Base-by-base conservation (phyloP, 2,113 vertebrate genomes). In the Aix galericulata region DNA sequence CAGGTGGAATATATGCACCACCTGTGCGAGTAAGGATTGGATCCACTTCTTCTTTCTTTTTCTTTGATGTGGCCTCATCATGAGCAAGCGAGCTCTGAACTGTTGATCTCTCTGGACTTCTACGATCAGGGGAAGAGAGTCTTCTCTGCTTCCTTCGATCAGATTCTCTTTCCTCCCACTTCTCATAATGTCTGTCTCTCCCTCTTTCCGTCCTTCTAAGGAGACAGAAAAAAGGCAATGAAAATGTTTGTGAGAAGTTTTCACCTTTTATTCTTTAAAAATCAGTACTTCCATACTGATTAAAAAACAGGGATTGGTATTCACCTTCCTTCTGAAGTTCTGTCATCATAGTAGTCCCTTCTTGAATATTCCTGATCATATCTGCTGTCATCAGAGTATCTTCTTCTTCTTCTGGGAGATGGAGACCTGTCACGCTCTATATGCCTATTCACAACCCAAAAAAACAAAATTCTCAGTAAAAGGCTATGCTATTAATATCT, bases 1-100 rank as follows among this genome's bases (percentile, higher is more conserved):
- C 99, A 9, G 99, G 99, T 5, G 99, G 99, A 93, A 99, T 99
- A 89, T 99, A 99, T 0, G 99, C 99, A 40, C 99, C 99, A 18
- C 99, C 99, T 0, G 99, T 99, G 53, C 99, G 98, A 31, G 99
- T 99, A 60, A 99, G 98, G 86, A 99, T 99, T 40, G 99, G 99
- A 96, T 99, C 99, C 59, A 99, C 44, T 44, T 98, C 99, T 85
- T 99, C 99, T 77, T 99, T 99, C 97, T 98, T 99, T 97, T 99
- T 99, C 97, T 99, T 99, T 7, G 97, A 82, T 4, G 98, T 56
- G 0, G 98, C 97, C 4, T 99, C 98, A 6, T 96, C 97, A 1
- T 94, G 96, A 60, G 82, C 77, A 29, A 98, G 66, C 4, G 98
- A 98, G 75, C 60, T 96, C 68, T 98, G 93, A 34, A 23, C 92